These are phyloP conservation scores for Planiliza haematocheilus DNA, from an alignment of 2,113 vertebrate species.

Conservation along the genomic window DNA sequence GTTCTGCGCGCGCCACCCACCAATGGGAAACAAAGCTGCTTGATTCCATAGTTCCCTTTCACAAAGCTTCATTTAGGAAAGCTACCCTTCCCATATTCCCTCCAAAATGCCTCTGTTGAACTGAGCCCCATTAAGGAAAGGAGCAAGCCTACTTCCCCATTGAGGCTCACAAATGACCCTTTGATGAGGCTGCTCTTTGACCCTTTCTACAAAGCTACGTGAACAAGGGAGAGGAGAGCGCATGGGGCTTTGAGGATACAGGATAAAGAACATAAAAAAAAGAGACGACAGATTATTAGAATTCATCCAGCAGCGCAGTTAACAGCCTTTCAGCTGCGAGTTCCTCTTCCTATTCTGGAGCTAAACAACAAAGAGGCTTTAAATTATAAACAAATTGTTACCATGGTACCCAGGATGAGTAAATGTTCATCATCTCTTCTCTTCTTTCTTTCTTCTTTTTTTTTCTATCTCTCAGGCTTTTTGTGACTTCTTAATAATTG, in stretches of 20 bases:
- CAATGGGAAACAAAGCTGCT: conserved; percentile 67
- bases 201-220: conserved; percentile 65
- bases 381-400: conserved; percentile 78
- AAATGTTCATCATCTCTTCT: conserved; percentile 66
- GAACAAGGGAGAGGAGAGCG: conserved; percentile 40
- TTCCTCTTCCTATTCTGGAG: conserved; percentile 76
- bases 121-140: conserved; percentile 55
- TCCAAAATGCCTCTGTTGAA: conserved; percentile 41
- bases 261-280: conserved; percentile 57
- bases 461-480: conserved; percentile 60
- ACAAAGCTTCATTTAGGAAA: conserved; percentile 68
- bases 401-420: conserved; percentile 73
- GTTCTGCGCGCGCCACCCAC: conserved; percentile 32
- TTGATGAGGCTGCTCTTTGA: conserved; percentile 76
- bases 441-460: conserved; percentile 59
- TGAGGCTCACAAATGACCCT: conserved; percentile 70
- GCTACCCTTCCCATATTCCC: conserved; percentile 43
- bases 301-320: conserved; percentile 76
- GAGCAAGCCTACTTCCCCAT: conserved; percentile 49
- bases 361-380: conserved; percentile 79
- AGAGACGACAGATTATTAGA: conserved; percentile 73
- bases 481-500: conserved; percentile 72
- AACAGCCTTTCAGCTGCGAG: conserved; percentile 73
- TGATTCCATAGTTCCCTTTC: conserved; percentile 65
- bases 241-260: conserved; percentile 39